A percentile compares a stretch with the other conserved stretches of the same genome.
These are phyloP conservation scores for Pandion haliaetus DNA, from an alignment of 2,113 vertebrate genomes.

Conservation along the genomic window DNA sequence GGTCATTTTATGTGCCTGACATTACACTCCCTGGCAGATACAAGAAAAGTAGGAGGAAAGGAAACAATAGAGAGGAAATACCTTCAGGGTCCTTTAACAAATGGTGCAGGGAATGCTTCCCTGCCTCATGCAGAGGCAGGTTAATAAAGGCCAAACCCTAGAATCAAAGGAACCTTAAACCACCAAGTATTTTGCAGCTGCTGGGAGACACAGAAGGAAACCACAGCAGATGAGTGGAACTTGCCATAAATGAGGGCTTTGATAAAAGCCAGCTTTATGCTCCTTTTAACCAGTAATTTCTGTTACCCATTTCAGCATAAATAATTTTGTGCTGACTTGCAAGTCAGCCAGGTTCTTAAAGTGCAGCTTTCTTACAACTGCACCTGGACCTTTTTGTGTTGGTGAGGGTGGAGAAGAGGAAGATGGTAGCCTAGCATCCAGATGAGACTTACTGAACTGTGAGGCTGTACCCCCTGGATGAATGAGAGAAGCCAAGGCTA, in stretches of 20 bases:
- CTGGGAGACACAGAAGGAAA: not conserved
- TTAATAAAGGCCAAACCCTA: not conserved
- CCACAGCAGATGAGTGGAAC: not conserved
- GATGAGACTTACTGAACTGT: not conserved
- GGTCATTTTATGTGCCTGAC: not conserved
- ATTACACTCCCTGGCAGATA: not conserved
- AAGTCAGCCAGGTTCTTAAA: not conserved
- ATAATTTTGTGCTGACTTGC: not conserved
- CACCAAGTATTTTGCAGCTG: not conserved
- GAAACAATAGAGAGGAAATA: constrained; percentile 14
- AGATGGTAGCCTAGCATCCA: not conserved
- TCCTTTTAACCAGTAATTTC: not conserved
- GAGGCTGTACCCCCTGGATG: not conserved
- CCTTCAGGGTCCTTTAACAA: not conserved
- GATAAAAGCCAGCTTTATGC: not conserved
- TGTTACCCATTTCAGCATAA: not conserved
- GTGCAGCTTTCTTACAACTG: not conserved
- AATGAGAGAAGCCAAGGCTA: not conserved
- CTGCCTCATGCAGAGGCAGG: not conserved
- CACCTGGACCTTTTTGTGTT: not conserved
- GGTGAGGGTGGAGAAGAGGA: not conserved
- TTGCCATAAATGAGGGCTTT: not conserved
- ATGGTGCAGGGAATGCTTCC: not conserved
- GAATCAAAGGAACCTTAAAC: not conserved
- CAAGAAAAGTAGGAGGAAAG: not conserved